Evolutionary conservation across 2,113 vertebrate genomes (phyloP), one percentile per base, ranked within the genome.

Genomic region (Python bivittatus): DNA sequence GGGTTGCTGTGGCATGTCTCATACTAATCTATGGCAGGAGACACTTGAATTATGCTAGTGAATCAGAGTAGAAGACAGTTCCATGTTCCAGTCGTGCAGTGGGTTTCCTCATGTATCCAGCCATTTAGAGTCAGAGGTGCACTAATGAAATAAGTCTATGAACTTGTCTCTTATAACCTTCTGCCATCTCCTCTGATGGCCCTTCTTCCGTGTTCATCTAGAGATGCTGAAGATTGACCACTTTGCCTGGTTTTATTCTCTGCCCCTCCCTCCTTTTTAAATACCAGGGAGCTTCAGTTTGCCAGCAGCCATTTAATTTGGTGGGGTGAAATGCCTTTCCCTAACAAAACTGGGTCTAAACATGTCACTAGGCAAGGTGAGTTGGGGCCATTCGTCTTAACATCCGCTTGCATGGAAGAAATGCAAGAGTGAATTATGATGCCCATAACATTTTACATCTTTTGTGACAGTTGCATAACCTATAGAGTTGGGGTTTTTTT

Each of bases 381-480:
- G 88, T 88, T 84, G 20, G 72, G 29, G 56, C 33, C 91, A 23
- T 58, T 53, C 0, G 87, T 64, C 90, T 90, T 33, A 88, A 92
- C 95, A 92, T 93, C 93, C 89, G 44, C 93, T 91, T 97, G 96
- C 96, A 95, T 97, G 96, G 72, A 95, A 92, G 64, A 79, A 94
- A 94, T 95, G 79, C 29, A 42, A 89, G 0, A 10, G 25, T 42
- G 89, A 93, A 91, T 86, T 44, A 1, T 48, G 44, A 56, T 93
- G 17, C 86, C 90, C 93, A 96, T 95, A 86, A 93, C 93, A 94
- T 88, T 93, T 92, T 86, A 93, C 64, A 64, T 64, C 93, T 94
- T 94, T 93, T 68, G 96, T 95, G 92, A 95, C 91, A n/a, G 95
- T 94, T 96, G 97, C 89, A 92, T 95, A 97, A 91, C 92, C 33